These are phyloP conservation scores for Takifugu ocellatus DNA, from an alignment of 2,797 vertebrate genomes.

Conservation along the genomic window DNA sequence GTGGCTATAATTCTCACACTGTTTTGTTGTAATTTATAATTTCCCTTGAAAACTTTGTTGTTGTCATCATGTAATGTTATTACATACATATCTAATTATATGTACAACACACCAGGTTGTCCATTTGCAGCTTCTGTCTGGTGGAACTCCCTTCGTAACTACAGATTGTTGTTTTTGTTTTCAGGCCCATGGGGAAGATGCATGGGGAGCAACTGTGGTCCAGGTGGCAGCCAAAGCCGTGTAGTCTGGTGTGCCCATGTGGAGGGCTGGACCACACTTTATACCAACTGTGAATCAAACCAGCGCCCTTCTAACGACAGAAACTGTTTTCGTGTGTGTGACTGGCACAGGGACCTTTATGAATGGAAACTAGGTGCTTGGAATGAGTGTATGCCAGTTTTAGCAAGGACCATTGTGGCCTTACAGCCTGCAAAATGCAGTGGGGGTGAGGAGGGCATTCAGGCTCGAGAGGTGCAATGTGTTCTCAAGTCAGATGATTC, in stretches of 20 bases:
- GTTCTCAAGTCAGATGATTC: slow-evolving; percentile 80
- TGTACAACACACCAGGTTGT: no score
- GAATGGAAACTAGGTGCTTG: slow-evolving; percentile 89
- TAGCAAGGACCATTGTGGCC: slow-evolving; percentile 75
- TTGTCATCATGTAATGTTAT: no score
- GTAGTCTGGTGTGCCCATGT: slow-evolving; percentile 95
- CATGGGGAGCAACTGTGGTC: slow-evolving; percentile 97
- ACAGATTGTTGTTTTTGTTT: slow-evolving; percentile 26
- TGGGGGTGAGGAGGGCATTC: slow-evolving; percentile 90
- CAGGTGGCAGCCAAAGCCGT: slow-evolving; percentile 91
- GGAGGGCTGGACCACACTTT: slow-evolving; percentile 94
- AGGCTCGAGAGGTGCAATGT: slow-evolving; percentile 87
- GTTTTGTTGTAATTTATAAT: no score
- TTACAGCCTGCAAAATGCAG: slow-evolving; percentile 73
- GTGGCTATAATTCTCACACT: no score
- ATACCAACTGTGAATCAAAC: slow-evolving; percentile 88
- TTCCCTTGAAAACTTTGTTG: no score
- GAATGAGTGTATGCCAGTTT: slow-evolving; percentile 86
- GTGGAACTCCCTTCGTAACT: slow-evolving; percentile 13
- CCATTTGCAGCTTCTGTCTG: background rate
- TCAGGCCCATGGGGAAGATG: slow-evolving; percentile 95
- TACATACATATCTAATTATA: no score
- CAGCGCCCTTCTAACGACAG: slow-evolving; percentile 90
- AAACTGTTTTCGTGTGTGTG: slow-evolving; percentile 92
- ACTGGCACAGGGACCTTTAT: slow-evolving; percentile 96